Base-by-base conservation (phyloP, 2,797 vertebrate species). In the Gymnothorax javanicus region DNA sequence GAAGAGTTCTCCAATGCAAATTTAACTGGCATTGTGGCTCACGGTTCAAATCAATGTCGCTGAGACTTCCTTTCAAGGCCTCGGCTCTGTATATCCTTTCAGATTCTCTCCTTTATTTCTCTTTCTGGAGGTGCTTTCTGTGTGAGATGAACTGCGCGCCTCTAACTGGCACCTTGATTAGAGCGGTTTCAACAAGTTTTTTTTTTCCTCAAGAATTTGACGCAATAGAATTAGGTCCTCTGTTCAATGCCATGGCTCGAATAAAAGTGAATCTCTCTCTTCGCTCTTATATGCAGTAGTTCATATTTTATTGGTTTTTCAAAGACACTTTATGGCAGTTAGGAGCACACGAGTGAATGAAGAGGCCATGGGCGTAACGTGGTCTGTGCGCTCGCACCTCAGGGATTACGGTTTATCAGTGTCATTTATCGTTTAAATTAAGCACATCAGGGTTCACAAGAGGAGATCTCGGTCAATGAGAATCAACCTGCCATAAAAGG, bases 41-140 rank as follows among this genome's bases (percentile, higher is more conserved):
- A 81, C 50, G 20, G 83, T 85, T 83, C 62, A 86, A 84, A 90
- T 88, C 87, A 87, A 88, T 88, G 85, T 86, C 79, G 77, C 56
- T 23, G 67, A 33, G 69, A 50, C 59, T 84, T 84, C 25, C 52
- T 56, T 87, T 91, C 85, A 85, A 75, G 85, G 77, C 27, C 67
- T 43, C 54, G 82, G 73, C 12, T 73, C 82, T 82, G 56, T 75
- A 56, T 71, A 67, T 88, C 67, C 52, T 86, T 59, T 56, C 5
- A 87, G 56, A 79, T 87, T 86, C 75, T 25, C 7, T 52, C 17
- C 77, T 69, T 23, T 62, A 60, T 43, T 27, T 54, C 73, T 52
- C 85, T 84, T 82, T 84, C n/a, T 84, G 33, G 58, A 62, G 62
- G 60, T 33, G n/a, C 67, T 86, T 54, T 82, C 67, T 54, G 15